phyloP scores from a whole-genome alignment of 53 echinoderm and acorn worm species.

The Echinometra lucunter region DNA sequence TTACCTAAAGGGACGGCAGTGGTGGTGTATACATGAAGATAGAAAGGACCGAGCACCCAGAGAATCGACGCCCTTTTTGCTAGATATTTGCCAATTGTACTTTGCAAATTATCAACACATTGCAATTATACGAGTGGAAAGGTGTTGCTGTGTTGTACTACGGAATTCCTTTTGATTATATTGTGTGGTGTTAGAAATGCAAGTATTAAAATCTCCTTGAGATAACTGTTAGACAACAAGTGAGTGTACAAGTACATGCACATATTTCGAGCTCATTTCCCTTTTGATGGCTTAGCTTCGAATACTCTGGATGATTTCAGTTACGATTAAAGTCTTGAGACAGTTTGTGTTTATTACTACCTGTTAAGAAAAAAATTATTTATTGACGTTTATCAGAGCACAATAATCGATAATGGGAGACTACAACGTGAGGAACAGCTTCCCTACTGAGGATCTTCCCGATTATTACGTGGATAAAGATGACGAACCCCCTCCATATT shows the following conservation, averaged over 20 bases:
- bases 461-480: background rate
- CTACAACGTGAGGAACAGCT: conserved; percentile 48
- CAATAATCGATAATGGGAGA: background rate
- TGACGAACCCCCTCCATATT: background rate
- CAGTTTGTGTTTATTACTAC: background rate
- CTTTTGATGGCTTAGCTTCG: background rate
- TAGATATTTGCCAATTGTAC: background rate
- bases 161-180: background rate
- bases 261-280: background rate
- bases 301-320: background rate
- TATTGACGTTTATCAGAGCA: background rate
- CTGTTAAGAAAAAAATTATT: background rate
- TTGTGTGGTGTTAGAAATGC: background rate
- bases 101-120: no score
- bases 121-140: no score
- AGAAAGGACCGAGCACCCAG: background rate
- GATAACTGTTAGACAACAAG: background rate
- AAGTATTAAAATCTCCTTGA: background rate
- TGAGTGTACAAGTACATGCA: background rate
- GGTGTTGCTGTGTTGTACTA: no score
- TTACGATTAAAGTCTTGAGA: background rate
- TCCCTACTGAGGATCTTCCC: background rate
- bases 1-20: background rate
- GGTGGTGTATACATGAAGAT: background rate
- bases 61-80: background rate